phyloP scores from a whole-genome alignment of 2,113 vertebrate species.

The Rhabdornis inornatus region DNA sequence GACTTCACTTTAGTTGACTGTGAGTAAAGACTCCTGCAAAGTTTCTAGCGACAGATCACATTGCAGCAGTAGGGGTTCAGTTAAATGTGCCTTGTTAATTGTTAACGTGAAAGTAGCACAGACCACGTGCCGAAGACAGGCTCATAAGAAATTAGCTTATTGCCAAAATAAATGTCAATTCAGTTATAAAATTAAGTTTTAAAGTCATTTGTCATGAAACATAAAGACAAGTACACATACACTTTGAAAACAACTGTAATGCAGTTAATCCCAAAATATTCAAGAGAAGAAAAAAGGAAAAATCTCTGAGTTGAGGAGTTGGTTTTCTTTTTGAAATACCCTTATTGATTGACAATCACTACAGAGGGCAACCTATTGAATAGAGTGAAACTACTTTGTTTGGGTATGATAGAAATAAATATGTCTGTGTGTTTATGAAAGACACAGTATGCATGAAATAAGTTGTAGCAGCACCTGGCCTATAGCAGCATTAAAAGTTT shows the following conservation, averaged over 20 bases:
- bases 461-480: not conserved
- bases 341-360: not conserved
- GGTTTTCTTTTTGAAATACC: not conserved
- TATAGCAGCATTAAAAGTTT: not conserved
- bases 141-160: constrained; percentile 32
- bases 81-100: constrained; percentile 67
- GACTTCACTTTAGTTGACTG: constrained; percentile 20
- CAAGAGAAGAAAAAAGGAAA: not conserved
- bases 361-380: not conserved
- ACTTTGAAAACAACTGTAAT: not conserved
- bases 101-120: constrained; percentile 57
- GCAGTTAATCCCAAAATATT: not conserved
- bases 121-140: constrained; percentile 29
- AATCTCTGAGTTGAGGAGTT: not conserved
- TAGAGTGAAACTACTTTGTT: not conserved
- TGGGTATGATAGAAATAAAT: not conserved
- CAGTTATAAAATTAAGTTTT: constrained; percentile 51
- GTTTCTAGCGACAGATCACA: constrained; percentile 41
- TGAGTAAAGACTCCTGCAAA: constrained; percentile 52
- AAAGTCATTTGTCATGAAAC: constrained; percentile 45
- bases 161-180: constrained; percentile 62
- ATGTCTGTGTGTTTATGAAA: not conserved
- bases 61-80: constrained; percentile 30
- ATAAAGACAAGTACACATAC: not conserved
- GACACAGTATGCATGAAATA: not conserved